These are phyloP conservation scores for Cavia porcellus DNA, from an alignment of 2,113 vertebrate species.

Conservation along the genomic window DNA sequence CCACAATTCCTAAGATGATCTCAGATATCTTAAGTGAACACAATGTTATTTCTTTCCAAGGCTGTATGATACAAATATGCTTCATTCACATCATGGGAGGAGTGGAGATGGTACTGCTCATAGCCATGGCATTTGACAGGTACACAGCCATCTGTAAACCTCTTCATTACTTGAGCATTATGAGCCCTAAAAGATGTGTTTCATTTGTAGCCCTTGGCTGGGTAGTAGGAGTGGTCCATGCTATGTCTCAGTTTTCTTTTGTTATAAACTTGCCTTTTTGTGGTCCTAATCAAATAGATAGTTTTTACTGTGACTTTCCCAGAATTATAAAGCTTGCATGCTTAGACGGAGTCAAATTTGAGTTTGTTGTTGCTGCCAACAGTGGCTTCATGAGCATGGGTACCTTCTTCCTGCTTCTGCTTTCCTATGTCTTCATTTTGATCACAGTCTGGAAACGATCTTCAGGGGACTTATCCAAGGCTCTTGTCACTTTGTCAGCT, in stretches of 20 bases:
- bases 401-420: slow-evolving; percentile 35
- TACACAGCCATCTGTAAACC: slow-evolving; percentile 70
- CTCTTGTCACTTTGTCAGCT: slow-evolving; percentile 43
- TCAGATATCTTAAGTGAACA: slow-evolving; percentile 40
- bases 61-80: slow-evolving; percentile 63
- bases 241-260: slow-evolving; percentile 44
- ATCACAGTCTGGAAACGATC: slow-evolving; percentile 44
- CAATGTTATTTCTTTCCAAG: slow-evolving; percentile 67
- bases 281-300: slow-evolving; percentile 48
- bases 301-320: slow-evolving; percentile 64
- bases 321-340: slow-evolving; percentile 48
- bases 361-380: slow-evolving; percentile 35
- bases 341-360: neutral
- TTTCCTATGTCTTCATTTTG: slow-evolving; percentile 61
- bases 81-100: slow-evolving; percentile 63
- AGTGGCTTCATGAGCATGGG: slow-evolving; percentile 41
- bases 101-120: slow-evolving; percentile 68
- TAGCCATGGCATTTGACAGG: slow-evolving; percentile 62
- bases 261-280: slow-evolving; percentile 59
- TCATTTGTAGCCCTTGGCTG: slow-evolving; percentile 34
- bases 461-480: slow-evolving; percentile 49
- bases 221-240: slow-evolving; percentile 18
- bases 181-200: slow-evolving; percentile 42
- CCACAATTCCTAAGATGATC: slow-evolving; percentile 73
- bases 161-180: slow-evolving; percentile 65